phyloP scores from a whole-genome alignment of 35 echinoderm and acorn worm genomes.

The Lytechinus pictus region DNA sequence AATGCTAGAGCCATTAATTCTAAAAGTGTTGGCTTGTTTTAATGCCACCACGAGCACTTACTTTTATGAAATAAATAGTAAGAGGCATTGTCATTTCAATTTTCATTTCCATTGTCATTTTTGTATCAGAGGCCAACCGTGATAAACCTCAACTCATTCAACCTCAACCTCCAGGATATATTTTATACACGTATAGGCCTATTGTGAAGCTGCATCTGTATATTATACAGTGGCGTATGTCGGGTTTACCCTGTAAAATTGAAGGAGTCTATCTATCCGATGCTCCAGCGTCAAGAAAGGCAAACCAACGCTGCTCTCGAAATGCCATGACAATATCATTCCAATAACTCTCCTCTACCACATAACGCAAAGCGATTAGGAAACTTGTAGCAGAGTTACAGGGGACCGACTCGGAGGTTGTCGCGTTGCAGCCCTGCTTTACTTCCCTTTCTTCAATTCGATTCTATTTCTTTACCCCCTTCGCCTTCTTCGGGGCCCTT shows the following conservation, averaged over 20 bases:
- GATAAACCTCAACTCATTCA: too few relatives aligned
- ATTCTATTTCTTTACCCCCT: not conserved
- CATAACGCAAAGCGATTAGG: not conserved
- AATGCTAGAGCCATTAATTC: too few relatives aligned
- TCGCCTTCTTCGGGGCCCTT: not conserved
- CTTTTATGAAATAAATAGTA: too few relatives aligned
- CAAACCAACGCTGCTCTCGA: not conserved
- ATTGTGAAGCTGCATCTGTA: too few relatives aligned
- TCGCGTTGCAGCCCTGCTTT: not conserved
- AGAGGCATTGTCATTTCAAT: too few relatives aligned
- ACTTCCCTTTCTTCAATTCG: not conserved
- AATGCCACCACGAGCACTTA: too few relatives aligned
- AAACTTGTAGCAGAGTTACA: not conserved
- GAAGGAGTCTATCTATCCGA: not conserved
- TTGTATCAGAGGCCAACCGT: too few relatives aligned
- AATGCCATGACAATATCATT: not conserved
- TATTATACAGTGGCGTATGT: not conserved
- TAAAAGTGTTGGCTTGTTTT: too few relatives aligned
- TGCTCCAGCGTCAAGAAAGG: not conserved
- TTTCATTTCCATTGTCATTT: too few relatives aligned
- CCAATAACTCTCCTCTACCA: not conserved
- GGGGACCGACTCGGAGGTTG: conserved; percentile 5
- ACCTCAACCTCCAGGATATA: too few relatives aligned
- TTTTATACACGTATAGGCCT: too few relatives aligned
- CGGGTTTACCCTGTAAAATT: not conserved